Percentiles rank a stretch among this genome's conserved stretches.
These are phyloP conservation scores for Daktulosphaira vitifoliae DNA, from an alignment of 1,140 invertebrate genomes.

Conservation along the genomic window DNA sequence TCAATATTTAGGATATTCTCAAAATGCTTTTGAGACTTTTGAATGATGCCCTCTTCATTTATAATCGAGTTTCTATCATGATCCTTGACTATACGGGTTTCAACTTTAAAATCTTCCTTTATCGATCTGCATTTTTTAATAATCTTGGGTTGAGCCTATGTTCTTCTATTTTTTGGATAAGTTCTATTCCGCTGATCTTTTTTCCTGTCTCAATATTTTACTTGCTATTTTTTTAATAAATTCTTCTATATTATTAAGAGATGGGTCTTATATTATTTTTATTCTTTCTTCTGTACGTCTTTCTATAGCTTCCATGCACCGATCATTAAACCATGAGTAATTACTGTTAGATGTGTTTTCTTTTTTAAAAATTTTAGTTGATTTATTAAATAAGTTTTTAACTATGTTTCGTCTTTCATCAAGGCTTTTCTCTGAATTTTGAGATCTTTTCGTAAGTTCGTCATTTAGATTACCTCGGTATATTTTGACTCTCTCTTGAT, in stretches of 20 bases:
- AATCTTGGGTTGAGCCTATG: background rate
- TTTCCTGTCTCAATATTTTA: background rate
- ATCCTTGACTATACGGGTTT: background rate
- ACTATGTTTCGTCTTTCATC: conserved; percentile 8
- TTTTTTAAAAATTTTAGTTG: conserved; percentile 19
- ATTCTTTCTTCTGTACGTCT: background rate
- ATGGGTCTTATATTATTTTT: background rate
- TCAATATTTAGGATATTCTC: too few species aligned
- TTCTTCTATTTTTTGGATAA: conserved; percentile 1
- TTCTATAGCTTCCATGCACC: background rate
- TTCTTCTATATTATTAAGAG: conserved; percentile 8
- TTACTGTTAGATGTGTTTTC: conserved; percentile 8
- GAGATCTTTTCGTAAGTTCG: background rate
- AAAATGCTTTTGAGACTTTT: too few species aligned
- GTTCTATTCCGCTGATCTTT: background rate
- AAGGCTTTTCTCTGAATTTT: background rate
- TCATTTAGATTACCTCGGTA: background rate
- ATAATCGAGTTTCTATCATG: too few species aligned
- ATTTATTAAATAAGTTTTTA: conserved; percentile 11
- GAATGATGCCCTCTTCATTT: too few species aligned
- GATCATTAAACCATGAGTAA: conserved; percentile 3
- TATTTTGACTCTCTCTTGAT: background rate
- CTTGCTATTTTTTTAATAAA: conserved; percentile 1
- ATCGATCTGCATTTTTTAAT: background rate
- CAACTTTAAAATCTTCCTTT: background rate